A percentile compares a stretch with the other conserved stretches of the same genome.
Evolutionary conservation across 1,140 invertebrate genomes (phyloP).

Genomic region (Brachionus angularis): DNA sequence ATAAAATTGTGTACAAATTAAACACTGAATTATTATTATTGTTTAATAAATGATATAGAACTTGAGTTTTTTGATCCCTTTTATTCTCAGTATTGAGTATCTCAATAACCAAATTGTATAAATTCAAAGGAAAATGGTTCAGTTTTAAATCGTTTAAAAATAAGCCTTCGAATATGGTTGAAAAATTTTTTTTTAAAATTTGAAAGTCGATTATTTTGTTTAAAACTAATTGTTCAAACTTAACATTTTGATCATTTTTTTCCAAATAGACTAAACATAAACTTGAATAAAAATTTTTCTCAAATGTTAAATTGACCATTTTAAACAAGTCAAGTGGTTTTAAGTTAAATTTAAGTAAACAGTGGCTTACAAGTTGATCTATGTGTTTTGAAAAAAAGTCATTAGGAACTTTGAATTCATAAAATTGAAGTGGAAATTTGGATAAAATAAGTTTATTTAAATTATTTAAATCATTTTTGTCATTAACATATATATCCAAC

Average conservation of each 20-base stretch:
- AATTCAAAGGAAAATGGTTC: no score
- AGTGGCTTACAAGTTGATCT: not conserved
- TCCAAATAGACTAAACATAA: not conserved
- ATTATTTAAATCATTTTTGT: conserved; percentile 1
- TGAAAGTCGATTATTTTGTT: not conserved
- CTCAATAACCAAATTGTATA: no score
- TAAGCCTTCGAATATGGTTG: not conserved
- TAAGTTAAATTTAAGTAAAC: not conserved
- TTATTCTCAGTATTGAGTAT: no score
- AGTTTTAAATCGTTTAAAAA: conserved; percentile 4
- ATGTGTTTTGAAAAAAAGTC: not conserved
- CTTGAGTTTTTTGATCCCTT: no score
- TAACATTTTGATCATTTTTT: not conserved
- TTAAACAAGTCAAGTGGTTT: no score
- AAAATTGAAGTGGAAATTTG: conserved; percentile 7
- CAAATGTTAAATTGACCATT: conserved; percentile 1
- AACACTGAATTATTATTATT: no score
- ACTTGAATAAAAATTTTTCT: not conserved
- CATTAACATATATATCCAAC: conserved; percentile 7
- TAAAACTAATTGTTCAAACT: no score
- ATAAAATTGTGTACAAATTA: not conserved
- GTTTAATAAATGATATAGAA: no score
- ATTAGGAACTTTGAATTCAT: not conserved
- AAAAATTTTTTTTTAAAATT: conserved; percentile 19
- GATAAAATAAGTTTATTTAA: not conserved